Evolutionary conservation across 2,888 invertebrate genomes (phyloP).

Genomic region (Rhorus exstirpatorius): DNA sequence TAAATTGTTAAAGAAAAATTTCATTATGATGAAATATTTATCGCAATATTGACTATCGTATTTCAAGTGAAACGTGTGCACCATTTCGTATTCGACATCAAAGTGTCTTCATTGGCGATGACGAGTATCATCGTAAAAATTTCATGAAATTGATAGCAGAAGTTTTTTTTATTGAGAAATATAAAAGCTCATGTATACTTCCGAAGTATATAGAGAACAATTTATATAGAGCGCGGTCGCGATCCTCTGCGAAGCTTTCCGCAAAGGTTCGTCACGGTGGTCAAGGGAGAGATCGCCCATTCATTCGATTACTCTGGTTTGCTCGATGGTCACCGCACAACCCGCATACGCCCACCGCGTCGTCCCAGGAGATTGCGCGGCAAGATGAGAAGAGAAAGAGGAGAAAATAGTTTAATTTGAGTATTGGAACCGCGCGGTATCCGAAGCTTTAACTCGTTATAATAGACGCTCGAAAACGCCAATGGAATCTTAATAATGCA

Average conservation of each 20-base stretch:
- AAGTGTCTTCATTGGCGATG: neutral
- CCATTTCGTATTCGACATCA: neutral
- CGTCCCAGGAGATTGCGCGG: conserved; percentile 16
- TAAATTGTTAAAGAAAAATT: neutral
- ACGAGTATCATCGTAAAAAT: conserved; percentile 4
- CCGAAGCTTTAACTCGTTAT: conserved; percentile 57
- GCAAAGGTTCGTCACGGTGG: conserved; percentile 46
- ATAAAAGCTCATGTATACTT: neutral
- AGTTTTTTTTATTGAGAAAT: neutral
- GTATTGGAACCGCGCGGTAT: conserved; percentile 43
- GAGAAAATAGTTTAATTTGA: conserved; percentile 62
- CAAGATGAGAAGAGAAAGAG: conserved; percentile 5
- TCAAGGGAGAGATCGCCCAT: conserved; percentile 21
- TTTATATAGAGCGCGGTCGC: neutral
- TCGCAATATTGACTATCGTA: neutral
- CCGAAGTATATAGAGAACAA: neutral
- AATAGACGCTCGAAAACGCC: conserved; percentile 45
- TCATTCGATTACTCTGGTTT: conserved; percentile 67
- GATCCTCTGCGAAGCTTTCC: conserved; percentile 27
- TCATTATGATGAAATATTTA: neutral
- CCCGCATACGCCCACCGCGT: conserved; percentile 9
- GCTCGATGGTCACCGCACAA: conserved; percentile 49
- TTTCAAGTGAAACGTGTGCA: neutral
- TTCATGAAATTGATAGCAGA: neutral
- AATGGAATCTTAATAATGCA: conserved; percentile 65